A percentile compares a stretch with the other conserved stretches of the same genome.
Evolutionary conservation across 30 jellyfish, hydroid and myxozoan species (phyloP).

Genomic region (Sanderia malayensis): DNA sequence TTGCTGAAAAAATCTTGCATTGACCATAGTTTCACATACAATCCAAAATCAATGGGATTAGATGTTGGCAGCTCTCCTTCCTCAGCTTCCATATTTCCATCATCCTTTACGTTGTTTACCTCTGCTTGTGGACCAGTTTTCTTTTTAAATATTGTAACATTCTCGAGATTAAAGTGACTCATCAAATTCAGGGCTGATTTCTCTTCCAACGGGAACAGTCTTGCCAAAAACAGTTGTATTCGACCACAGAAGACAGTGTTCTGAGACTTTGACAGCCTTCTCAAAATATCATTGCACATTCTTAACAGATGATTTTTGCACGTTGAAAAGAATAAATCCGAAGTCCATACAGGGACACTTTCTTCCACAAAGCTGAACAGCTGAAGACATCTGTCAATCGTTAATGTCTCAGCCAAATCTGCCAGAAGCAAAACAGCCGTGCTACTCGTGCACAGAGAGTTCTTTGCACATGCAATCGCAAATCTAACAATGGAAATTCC

Average conservation of each 20-base stretch:
- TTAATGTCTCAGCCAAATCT: constrained; percentile 67
- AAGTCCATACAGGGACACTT: constrained; percentile 73
- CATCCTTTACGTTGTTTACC: constrained; percentile 19
- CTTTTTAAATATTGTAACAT: constrained; percentile 71
- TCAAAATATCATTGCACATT: constrained; percentile 89
- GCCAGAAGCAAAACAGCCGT: constrained; percentile 75
- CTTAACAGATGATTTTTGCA: constrained; percentile 89
- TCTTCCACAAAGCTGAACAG: constrained; percentile 82
- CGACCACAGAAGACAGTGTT: constrained; percentile 89
- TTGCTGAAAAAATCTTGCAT: constrained; percentile 80
- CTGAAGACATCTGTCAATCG: constrained; percentile 73
- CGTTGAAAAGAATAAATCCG: constrained; percentile 65
- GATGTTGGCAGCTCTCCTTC: constrained; percentile 76
- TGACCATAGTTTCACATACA: constrained; percentile 80
- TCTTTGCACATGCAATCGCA: constrained; percentile 70
- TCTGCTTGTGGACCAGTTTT: constrained; percentile 56
- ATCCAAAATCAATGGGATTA: constrained; percentile 78
- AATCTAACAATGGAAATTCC: constrained; percentile 39
- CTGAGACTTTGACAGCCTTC: constrained; percentile 88
- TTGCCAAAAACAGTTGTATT: constrained; percentile 88
- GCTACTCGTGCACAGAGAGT: constrained; percentile 64
- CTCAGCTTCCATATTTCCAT: constrained; percentile 68
- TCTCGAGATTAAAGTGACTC: constrained; percentile 87
- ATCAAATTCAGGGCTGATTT: constrained; percentile 92
- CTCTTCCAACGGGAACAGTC: constrained; percentile 93